Evolutionary conservation across 1,140 invertebrate genomes (phyloP).

Genomic region (Propsilocerus akamusi): DNA sequence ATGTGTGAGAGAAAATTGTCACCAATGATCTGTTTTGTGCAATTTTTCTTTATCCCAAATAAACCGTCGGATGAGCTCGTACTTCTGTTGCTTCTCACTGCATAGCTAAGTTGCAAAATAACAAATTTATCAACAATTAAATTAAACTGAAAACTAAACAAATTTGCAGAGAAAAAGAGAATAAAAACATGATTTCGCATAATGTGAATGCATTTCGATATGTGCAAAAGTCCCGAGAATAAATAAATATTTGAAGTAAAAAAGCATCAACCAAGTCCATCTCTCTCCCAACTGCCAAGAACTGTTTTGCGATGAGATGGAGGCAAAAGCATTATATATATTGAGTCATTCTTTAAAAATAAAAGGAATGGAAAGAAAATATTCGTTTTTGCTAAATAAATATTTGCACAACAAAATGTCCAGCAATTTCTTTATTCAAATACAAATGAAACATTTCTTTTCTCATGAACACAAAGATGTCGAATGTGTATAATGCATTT

Average conservation of each 20-base stretch:
- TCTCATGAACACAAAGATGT: no score
- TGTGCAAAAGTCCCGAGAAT: not conserved
- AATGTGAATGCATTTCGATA: slow-evolving; percentile 1
- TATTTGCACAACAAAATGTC: slow-evolving; percentile 3
- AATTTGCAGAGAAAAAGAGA: not conserved
- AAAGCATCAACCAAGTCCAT: no score
- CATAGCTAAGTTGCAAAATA: not conserved
- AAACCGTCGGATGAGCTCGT: not conserved
- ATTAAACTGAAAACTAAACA: not conserved
- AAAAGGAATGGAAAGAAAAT: not conserved
- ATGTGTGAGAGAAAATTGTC: no score
- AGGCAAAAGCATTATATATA: no score
- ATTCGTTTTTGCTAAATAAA: slow-evolving; percentile 2
- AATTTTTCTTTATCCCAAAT: not conserved
- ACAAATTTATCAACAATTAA: not conserved
- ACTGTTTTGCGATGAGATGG: not conserved
- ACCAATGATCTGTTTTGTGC: no score
- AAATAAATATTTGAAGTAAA: not conserved
- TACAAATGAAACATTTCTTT: not conserved
- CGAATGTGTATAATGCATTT: no score
- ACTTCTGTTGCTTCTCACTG: not conserved
- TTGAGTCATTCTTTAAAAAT: not conserved
- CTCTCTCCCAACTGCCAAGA: not conserved
- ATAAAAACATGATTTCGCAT: not conserved
- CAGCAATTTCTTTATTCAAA: slow-evolving; percentile 2